Evolutionary conservation across 1,140 invertebrate species (phyloP), one percentile per base, ranked within the genome.

Genomic region (Tyrophagus putrescentiae): DNA sequence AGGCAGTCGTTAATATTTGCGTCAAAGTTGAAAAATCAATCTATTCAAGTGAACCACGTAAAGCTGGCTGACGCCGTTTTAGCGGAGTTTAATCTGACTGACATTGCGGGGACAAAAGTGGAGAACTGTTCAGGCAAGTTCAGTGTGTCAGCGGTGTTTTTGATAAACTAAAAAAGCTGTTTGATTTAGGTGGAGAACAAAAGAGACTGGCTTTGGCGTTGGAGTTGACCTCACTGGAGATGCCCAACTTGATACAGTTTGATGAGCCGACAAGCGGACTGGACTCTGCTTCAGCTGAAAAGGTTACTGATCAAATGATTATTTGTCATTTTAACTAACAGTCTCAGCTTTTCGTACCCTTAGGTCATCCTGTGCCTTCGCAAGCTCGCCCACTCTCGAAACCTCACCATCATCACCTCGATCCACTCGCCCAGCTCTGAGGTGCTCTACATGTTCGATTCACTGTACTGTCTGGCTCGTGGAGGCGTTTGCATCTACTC

Each of bases 191-290:
- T 6, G 93, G 93, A 0, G 90, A 96, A 74, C 78, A 85, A 57
- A 96, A 95, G 71, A 78, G 92, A 50, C 72, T 96, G 39, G 90
- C 90, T 1, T 92, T 96, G 64, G 90, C 92, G 18, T 74, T 94
- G 57, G 92, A 96, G 34, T 53, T 64, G 36, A 57, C 56, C 9
- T 56, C 56, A 21, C 25, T 39, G 7, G 21, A n/a, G 11, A 57
- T 39, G 36, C 56, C 56, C n/a, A 57, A 57, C 44, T 23, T 57
- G n/a, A 39, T 57, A 3, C 44, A 41, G 39, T 41, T 57, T 57
- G 56, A 57, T 41, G 56, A 57, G 25, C 56, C 56, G 29, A 61
- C 60, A 2, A 57, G 45, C 42, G 60, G 60, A 13, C 25, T 61
- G 2, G 60, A 61, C 44, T 21, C 16, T 13, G 44, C 28, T 41